Percentiles rank a stretch among this genome's conserved stretches.
Conservation (phyloP, 2,113 vertebrate species). For the Ptyas mucosa region DNA sequence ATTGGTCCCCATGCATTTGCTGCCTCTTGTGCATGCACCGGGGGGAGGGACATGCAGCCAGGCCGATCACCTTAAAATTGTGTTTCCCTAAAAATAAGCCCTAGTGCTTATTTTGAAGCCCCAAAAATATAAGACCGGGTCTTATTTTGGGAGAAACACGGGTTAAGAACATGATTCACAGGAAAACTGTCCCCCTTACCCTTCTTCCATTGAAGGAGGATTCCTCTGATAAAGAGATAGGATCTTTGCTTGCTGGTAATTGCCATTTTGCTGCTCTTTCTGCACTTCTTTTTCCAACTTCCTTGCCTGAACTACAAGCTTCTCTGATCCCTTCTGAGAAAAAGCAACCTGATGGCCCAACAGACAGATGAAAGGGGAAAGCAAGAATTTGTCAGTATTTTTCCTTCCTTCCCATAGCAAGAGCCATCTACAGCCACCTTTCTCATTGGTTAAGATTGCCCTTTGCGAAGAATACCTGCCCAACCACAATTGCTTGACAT, state of each 20-base stretch:
- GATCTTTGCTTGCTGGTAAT: neutral
- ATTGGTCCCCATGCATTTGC: too few relatives aligned
- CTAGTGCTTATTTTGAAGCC: too few relatives aligned
- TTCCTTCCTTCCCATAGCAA: neutral
- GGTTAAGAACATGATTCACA: neutral
- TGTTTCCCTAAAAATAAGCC: too few relatives aligned
- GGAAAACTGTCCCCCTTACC: neutral
- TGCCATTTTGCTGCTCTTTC: neutral
- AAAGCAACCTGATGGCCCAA: neutral
- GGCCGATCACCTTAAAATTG: too few relatives aligned
- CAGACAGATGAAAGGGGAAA: neutral
- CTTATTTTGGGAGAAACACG: too few relatives aligned
- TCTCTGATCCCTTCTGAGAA: neutral
- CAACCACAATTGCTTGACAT: neutral
- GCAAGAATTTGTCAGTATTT: neutral
- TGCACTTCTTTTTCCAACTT: neutral
- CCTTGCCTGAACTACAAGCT: neutral
- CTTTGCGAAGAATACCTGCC: neutral
- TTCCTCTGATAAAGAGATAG: neutral
- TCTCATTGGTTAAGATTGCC: neutral
- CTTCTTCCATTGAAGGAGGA: neutral
- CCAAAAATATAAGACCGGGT: too few relatives aligned
- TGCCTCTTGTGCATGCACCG: too few relatives aligned
- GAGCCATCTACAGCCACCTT: neutral
- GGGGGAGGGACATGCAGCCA: too few relatives aligned